Evolutionary conservation across 1,140 invertebrate genomes (phyloP).

Genomic region (Oreohelix idahoensis): DNA sequence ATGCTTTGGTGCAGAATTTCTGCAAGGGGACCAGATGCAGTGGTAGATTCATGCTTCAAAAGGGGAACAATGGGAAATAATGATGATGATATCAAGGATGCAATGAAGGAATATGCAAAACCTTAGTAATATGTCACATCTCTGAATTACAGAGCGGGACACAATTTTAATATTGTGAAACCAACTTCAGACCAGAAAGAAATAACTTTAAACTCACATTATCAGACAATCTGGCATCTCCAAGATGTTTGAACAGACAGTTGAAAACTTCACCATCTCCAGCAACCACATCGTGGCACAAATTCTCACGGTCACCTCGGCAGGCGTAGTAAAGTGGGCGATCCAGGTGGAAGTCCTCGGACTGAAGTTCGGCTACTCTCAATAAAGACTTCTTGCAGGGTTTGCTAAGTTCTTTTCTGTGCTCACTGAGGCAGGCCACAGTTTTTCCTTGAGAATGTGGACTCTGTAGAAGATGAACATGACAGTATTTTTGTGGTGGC

Average conservation of each 20-base stretch:
- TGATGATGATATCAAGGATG: no score
- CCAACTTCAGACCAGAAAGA: not conserved
- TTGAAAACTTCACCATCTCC: slow-evolving; percentile 88
- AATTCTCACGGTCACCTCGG: slow-evolving; percentile 83
- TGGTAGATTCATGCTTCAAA: no score
- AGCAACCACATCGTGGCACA: slow-evolving; percentile 75
- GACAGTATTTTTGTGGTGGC: no score
- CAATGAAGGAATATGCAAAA: no score
- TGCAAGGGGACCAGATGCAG: no score
- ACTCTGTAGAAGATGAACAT: slow-evolving; percentile 49
- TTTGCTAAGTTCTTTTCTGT: slow-evolving; percentile 62
- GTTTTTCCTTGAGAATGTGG: slow-evolving; percentile 85
- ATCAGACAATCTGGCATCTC: slow-evolving; percentile 79
- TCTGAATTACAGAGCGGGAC: no score
- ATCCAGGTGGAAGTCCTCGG: slow-evolving; percentile 93
- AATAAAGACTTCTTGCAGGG: slow-evolving; percentile 86
- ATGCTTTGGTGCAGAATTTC: no score
- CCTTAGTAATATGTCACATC: no score
- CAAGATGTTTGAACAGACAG: slow-evolving; percentile 88
- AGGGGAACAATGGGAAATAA: no score
- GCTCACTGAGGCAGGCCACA: slow-evolving; percentile 86
- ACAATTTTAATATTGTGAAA: no score
- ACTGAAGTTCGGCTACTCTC: slow-evolving; percentile 89
- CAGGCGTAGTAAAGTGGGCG: slow-evolving; percentile 92
- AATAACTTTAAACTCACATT: slow-evolving; percentile 66